These are phyloP conservation scores for Acholoe squamosa DNA, from an alignment of 2,888 invertebrate genomes.

Conservation along the genomic window DNA sequence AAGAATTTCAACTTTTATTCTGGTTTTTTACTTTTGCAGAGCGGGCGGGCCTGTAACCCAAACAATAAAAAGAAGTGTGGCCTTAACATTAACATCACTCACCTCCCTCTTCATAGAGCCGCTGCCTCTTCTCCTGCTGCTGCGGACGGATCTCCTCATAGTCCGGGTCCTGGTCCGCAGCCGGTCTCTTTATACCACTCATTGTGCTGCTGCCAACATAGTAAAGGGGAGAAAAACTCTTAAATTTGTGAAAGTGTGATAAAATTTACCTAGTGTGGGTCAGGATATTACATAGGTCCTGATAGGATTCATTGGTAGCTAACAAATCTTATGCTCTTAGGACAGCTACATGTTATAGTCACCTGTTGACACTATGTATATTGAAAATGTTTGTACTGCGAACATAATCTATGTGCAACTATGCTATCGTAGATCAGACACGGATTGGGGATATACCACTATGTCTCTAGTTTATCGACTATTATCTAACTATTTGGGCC, in stretches of 20 bases:
- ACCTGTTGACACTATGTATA: not conserved
- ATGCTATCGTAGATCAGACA: no score
- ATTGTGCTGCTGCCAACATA: not conserved
- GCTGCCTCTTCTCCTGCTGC: slow-evolving; percentile 65
- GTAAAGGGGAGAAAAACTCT: not conserved
- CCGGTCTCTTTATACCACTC: slow-evolving; percentile 56
- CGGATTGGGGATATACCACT: no score
- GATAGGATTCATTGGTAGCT: not conserved
- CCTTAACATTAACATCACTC: not conserved
- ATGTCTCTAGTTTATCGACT: no score
- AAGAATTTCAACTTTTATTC: no score
- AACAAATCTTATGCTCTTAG: not conserved
- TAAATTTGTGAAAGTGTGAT: slow-evolving; percentile 55
- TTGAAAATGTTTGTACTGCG: not conserved
- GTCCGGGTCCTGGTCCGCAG: slow-evolving; percentile 68
- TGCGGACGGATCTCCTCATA: slow-evolving; percentile 66
- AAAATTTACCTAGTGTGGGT: not conserved
- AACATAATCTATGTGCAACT: no score
- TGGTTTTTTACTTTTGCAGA: no score
- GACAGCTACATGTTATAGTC: not conserved
- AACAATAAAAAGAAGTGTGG: no score
- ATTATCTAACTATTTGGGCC: no score
- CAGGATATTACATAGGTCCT: not conserved
- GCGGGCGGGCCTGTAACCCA: no score
- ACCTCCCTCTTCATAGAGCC: slow-evolving; percentile 66